Evolutionary conservation across 1,140 invertebrate species (phyloP), one percentile per base, ranked within the genome.

Genomic region (Geopemphigus sp.): DNA sequence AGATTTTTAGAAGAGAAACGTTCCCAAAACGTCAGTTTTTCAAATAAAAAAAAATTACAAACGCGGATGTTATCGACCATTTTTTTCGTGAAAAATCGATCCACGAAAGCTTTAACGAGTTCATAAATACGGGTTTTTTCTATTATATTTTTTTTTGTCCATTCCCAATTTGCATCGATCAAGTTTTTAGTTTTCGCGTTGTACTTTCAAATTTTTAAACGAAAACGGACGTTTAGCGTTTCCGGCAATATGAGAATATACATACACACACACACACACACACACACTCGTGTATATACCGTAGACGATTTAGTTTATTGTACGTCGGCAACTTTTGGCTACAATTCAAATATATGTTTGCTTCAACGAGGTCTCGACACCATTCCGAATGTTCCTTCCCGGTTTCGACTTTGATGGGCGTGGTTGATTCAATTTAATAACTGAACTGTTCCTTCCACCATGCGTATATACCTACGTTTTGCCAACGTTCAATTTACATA

Each of bases 381-480:
- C 63, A 45, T 45, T 22, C 39, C 19, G 22, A 12, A 66, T 45
- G 32, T 19, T 45, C 32, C 32, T n/a, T 10, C 39, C 45, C n/a
- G 19, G 15, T 66, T 22, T 45, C 22, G 5, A 66, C 63, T 17
- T 66, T 66, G 24, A 45, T 26, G 32, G 32, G 63, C 22, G 63
- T 45, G 63, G 63, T 66, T 66, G 29, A 66, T 22, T 45, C 45
- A 22, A 66, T 66, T 22, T 66, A 45, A 22, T 66, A 32, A 39
- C 19, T 15, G 11, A 39, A 64, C 17, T 39, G 19, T 63, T 1
- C 29, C 19, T 8, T 39, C 32, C 32, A 39, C 19, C 17, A 17
- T 12, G 26, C 10, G 19, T 8, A 64, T 32, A 0, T 19, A n/a
- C 29, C 4, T n/a, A 19, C 19, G 19, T 11, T 64, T 11, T 32